Percentiles rank a stretch among this genome's conserved stretches.
Evolutionary conservation across 92 coral and sea anemone species (phyloP).

Genomic region (Isaurus tuberculatus): DNA sequence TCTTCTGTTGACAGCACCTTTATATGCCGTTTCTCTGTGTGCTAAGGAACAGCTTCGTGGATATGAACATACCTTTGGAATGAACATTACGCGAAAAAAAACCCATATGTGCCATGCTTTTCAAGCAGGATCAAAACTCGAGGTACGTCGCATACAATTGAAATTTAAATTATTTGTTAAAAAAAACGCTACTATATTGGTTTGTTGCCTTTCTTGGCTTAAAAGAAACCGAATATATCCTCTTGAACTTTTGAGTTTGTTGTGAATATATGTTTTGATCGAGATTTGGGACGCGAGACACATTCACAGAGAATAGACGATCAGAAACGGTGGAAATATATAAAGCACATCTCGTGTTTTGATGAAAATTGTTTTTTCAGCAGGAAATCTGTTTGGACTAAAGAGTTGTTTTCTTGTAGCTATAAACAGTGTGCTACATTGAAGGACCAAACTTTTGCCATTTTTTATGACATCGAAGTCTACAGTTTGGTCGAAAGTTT

Average conservation of each 20-base stretch:
- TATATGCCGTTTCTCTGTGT: constrained; percentile 96
- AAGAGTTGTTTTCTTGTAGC: not conserved
- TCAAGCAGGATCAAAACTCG: constrained; percentile 94
- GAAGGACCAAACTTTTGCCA: not conserved
- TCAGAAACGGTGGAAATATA: not conserved
- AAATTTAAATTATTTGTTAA: constrained; percentile 19
- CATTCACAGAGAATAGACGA: not conserved
- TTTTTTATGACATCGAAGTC: not conserved
- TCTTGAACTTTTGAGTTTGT: not conserved
- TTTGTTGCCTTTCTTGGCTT: constrained; percentile 3
- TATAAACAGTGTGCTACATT: not conserved
- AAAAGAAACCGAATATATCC: not conserved
- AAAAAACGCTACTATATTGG: constrained; percentile 19
- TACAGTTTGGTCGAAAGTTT: not conserved
- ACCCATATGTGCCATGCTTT: constrained; percentile 96
- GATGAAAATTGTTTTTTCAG: constrained; percentile 35
- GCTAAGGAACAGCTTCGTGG: constrained; percentile 96
- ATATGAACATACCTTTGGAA: constrained; percentile 88
- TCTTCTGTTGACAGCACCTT: constrained; percentile 89
- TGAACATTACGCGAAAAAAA: constrained; percentile 91
- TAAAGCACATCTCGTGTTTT: not conserved
- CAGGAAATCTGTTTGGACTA: constrained; percentile 6
- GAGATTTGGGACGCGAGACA: not conserved
- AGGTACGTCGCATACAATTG: constrained; percentile 73
- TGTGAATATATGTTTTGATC: not conserved